Percentiles rank a stretch among this genome's conserved stretches.
These are phyloP conservation scores for Sebastes minor DNA, from an alignment of 2,797 vertebrate species.

Conservation along the genomic window DNA sequence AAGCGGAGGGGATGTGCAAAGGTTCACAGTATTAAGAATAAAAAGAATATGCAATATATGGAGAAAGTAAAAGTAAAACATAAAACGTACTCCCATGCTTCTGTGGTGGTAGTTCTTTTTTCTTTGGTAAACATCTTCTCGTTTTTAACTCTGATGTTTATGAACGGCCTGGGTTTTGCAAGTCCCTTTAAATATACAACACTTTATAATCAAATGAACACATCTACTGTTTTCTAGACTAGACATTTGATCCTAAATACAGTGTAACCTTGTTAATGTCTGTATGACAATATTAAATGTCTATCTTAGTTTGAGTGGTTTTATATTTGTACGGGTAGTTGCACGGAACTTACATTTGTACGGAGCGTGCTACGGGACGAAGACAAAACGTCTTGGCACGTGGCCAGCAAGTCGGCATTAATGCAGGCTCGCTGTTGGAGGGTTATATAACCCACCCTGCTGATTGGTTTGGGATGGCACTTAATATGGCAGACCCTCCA, in stretches of 20 bases:
- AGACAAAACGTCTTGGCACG: not conserved
- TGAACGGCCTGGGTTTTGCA: too few species aligned
- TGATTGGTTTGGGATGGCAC: not conserved
- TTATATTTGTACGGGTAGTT: not conserved
- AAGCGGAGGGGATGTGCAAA: too few species aligned
- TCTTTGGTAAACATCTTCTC: too few species aligned
- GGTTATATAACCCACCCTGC: not conserved
- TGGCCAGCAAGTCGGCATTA: not conserved
- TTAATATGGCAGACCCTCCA: not conserved
- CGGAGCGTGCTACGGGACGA: not conserved
- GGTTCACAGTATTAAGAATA: too few species aligned
- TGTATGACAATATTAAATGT: too few species aligned
- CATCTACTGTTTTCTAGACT: not conserved
- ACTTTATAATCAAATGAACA: too few species aligned
- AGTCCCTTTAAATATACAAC: too few species aligned
- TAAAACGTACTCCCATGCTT: too few species aligned
- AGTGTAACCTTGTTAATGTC: not conserved
- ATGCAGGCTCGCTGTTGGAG: not conserved
- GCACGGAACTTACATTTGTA: not conserved
- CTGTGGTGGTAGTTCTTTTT: too few species aligned
- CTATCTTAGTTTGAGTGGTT: not conserved
- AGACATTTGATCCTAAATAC: not conserved
- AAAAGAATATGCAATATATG: too few species aligned
- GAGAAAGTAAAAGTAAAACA: too few species aligned
- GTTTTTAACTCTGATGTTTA: too few species aligned